These are phyloP conservation scores for Subacronicta megacephala DNA, from an alignment of 2,888 invertebrate genomes.

Conservation along the genomic window DNA sequence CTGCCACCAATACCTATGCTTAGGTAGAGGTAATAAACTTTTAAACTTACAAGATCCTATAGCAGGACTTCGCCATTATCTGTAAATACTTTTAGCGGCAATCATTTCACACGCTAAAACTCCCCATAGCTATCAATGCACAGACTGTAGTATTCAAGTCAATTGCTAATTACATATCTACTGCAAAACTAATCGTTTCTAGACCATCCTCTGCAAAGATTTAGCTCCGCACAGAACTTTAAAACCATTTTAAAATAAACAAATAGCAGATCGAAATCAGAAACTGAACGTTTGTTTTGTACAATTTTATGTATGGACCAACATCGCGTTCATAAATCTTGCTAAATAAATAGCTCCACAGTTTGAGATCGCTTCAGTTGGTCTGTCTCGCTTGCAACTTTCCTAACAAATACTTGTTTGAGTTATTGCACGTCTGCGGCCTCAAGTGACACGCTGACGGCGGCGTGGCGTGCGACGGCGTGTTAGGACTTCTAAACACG, in stretches of 20 bases:
- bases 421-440: conserved; percentile 48
- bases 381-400: conserved; percentile 49
- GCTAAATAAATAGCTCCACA: conserved; percentile 53
- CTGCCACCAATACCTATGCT: too few relatives aligned
- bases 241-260: conserved; percentile 25
- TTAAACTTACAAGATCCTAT: too few relatives aligned
- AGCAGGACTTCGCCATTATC: too few relatives aligned
- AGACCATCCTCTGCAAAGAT: background rate
- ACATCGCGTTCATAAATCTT: conserved; percentile 48
- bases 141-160: too few relatives aligned
- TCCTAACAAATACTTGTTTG: conserved; percentile 57
- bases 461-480: conserved; percentile 24
- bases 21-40: too few relatives aligned
- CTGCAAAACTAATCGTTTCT: background rate
- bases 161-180: background rate
- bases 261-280: conserved; percentile 20
- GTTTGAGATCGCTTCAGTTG: conserved; percentile 48
- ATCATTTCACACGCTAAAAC: too few relatives aligned
- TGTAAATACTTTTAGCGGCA: too few relatives aligned
- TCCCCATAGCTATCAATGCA: too few relatives aligned
- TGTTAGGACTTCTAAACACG: conserved; percentile 22
- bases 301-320: conserved; percentile 29
- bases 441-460: conserved; percentile 32
- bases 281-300: conserved; percentile 40
- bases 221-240: background rate